phyloP scores from a whole-genome alignment of 2,797 vertebrate genomes.

The Lepidocolaptes lacrymiger region DNA sequence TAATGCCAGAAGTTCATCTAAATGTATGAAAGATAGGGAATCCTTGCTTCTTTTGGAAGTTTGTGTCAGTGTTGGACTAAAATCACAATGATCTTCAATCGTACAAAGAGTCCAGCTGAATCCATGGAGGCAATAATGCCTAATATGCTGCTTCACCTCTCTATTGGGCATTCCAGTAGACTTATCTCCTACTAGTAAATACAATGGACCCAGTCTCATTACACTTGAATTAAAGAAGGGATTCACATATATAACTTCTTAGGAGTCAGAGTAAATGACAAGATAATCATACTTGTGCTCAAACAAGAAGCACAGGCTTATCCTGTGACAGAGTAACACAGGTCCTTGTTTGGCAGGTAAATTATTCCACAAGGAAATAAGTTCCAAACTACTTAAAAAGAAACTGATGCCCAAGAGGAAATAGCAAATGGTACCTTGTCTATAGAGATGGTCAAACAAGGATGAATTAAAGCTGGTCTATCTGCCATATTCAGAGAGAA shows the following conservation, averaged over 20 bases:
- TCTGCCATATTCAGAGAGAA: background rate
- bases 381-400: background rate
- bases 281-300: background rate
- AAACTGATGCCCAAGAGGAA: background rate
- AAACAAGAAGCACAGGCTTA: fast-evolving
- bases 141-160: background rate
- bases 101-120: background rate
- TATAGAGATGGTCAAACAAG: background rate
- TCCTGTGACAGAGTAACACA: background rate
- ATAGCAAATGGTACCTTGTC: background rate
- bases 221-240: background rate
- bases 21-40: background rate
- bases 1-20: background rate
- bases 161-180: background rate
- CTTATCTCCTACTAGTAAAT: background rate
- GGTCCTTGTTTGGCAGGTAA: background rate
- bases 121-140: background rate
- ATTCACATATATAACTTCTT: background rate
- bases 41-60: background rate
- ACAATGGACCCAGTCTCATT: background rate
- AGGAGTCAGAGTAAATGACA: background rate
- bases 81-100: background rate
- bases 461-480: background rate
- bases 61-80: background rate
- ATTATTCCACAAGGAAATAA: background rate